Percentiles rank a stretch among this genome's conserved stretches.
Evolutionary conservation across 2,113 vertebrate species (phyloP).

Genomic region (Cricetomys ansorgei): DNA sequence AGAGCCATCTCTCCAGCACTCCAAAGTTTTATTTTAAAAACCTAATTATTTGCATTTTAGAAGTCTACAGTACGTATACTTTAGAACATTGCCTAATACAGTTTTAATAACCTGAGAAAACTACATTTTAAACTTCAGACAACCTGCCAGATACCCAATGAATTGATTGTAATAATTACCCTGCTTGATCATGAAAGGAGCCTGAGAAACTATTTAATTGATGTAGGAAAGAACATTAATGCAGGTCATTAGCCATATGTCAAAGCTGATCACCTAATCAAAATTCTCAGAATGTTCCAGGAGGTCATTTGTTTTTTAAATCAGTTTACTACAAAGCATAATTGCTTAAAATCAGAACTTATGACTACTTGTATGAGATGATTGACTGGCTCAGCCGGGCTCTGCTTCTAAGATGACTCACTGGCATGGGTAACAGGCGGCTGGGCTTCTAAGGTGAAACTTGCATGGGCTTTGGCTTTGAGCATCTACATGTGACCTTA

Average conservation of each 20-base stretch:
- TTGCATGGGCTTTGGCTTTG: not conserved
- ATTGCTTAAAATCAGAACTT: not conserved
- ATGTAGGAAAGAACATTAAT: not conserved
- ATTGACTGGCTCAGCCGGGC: not conserved
- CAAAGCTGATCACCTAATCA: not conserved
- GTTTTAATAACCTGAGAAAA: not conserved
- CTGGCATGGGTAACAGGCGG: not conserved
- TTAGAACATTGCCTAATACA: slow-evolving; percentile 19
- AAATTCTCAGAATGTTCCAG: not conserved
- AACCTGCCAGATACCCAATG: not conserved
- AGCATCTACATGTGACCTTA: not conserved
- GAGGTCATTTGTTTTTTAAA: not conserved
- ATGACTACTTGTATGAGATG: not conserved
- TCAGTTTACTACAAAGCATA: not conserved
- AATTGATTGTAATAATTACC: not conserved
- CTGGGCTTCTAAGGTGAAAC: not conserved
- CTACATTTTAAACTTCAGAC: not conserved
- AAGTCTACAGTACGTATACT: not conserved
- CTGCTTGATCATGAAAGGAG: not conserved
- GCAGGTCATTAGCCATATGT: not conserved
- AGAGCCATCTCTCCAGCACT: not conserved
- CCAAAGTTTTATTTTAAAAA: slow-evolving; percentile 17
- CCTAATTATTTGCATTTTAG: slow-evolving; percentile 6
- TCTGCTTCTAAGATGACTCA: not conserved
- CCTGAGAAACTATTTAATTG: not conserved